phyloP scores from a whole-genome alignment of 2,797 vertebrate genomes.

The Pampus argenteus region DNA sequence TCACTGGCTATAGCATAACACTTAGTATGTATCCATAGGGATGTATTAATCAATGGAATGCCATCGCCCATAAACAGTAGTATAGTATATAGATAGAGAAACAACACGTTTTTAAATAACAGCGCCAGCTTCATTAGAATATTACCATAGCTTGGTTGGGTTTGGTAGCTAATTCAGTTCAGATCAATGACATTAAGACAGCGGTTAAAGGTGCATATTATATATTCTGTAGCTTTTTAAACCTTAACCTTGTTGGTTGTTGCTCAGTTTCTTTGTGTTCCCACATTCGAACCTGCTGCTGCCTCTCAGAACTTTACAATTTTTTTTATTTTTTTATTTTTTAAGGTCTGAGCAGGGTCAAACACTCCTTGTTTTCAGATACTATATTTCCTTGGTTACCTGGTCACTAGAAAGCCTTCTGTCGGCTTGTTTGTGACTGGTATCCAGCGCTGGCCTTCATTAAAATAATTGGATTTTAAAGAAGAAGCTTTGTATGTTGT shows the following conservation, averaged over 20 bases:
- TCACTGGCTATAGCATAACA: background rate
- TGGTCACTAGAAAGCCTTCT: background rate
- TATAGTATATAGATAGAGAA: background rate
- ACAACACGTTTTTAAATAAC: background rate
- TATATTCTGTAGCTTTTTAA: no score
- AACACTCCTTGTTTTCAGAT: background rate
- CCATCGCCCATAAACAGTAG: background rate
- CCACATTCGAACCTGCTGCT: no score
- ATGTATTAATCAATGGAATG: background rate
- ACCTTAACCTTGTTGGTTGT: no score
- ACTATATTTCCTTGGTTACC: background rate
- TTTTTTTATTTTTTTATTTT: no score
- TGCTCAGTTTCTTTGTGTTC: no score
- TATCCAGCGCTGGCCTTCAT: slow-evolving; percentile 11
- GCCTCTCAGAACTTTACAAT: no score
- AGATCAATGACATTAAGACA: background rate
- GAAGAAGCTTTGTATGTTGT: background rate
- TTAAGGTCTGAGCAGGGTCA: slow-evolving; percentile 6
- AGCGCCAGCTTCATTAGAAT: no score
- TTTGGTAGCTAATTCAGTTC: background rate
- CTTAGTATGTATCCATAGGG: background rate
- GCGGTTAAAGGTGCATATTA: background rate
- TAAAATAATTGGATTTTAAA: slow-evolving; percentile 1
- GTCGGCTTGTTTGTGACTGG: background rate
- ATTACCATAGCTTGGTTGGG: background rate